Base-by-base conservation (phyloP, 2,113 vertebrate genomes). In the Syrrhaptes paradoxus region DNA sequence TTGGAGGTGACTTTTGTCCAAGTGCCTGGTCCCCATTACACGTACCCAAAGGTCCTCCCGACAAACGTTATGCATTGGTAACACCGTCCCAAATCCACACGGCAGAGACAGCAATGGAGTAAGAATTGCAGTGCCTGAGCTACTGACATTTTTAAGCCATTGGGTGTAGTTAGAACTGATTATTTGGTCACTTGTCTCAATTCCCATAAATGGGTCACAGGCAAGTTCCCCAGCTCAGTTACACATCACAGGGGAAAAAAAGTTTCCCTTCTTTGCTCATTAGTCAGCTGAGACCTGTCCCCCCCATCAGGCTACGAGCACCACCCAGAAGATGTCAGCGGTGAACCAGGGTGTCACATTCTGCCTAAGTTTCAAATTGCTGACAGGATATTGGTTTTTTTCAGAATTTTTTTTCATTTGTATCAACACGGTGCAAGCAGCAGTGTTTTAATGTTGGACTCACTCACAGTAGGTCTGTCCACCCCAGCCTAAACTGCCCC, bases 21-120 rank as follows among this genome's bases (percentile, higher is more conserved):
- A 17, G 45, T 7, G 34, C 8, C 54, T 6, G 0, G 1, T 67
- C 13, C 43, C 29, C 0, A 0, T 11, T 58, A 45, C 26, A 24
- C 31, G 31, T 11, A 54, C 43, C 36, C 34, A 34, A 32, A 55
- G 29, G 32, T 78, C 15, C 51, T 48, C 51, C 20, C n/a, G 41
- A 5, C 17, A 13, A 59, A 19, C 0, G 5, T 6, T 17, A 36
- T 5, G 17, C n/a, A 45, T 22, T 15, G 16, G n/a, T 29, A 36
- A 51, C 1, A 13, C 11, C 11, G 15, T 22, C 49, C 70, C 28
- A 63, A 65, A 61, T 32, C 31, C 49, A 46, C 0, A 0, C 0
- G 2, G 38, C 17, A 7, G 32, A 2, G 2, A 51, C 14, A 25
- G 61, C 34, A 57, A 6, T 1, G 2, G 15, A 13, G 7, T 32